Conservation (phyloP, 2,888 invertebrate genomes). For the Ommatoiulus sabulosus region DNA sequence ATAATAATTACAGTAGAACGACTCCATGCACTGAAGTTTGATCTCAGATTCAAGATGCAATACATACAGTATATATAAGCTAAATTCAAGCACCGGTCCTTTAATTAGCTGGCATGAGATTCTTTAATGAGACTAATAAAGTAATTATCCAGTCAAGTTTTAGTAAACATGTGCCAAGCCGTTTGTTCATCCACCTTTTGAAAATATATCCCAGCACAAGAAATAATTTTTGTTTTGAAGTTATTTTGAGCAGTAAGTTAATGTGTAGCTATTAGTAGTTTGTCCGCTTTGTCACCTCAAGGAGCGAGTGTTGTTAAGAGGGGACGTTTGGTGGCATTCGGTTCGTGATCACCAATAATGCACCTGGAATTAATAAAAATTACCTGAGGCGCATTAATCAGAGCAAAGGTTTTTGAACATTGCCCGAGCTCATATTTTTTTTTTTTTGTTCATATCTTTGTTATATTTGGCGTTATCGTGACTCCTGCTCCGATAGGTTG, state of each 20-base stretch:
- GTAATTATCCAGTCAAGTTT: background rate
- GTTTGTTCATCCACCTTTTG: background rate
- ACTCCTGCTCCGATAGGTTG: background rate
- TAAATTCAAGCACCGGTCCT: background rate
- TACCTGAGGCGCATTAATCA: background rate
- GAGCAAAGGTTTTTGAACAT: background rate
- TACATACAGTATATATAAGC: background rate
- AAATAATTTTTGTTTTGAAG: background rate
- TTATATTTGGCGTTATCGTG: conserved; percentile 35
- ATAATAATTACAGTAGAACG: too few species aligned
- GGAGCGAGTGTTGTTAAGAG: background rate
- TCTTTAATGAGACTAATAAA: conserved; percentile 23
- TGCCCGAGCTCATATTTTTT: background rate
- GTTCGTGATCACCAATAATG: conserved; percentile 1
- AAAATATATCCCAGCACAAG: background rate
- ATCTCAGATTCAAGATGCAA: background rate
- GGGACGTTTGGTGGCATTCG: background rate
- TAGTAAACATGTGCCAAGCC: background rate
- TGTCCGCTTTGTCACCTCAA: background rate
- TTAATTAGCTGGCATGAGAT: background rate
- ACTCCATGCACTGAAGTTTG: too few species aligned
- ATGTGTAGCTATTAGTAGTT: too few species aligned
- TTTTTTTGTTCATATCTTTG: conserved; percentile 21
- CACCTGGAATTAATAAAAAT: background rate
- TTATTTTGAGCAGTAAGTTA: background rate